Evolutionary conservation across 2,797 vertebrate species (phyloP).

Genomic region (Chelon labrosus): DNA sequence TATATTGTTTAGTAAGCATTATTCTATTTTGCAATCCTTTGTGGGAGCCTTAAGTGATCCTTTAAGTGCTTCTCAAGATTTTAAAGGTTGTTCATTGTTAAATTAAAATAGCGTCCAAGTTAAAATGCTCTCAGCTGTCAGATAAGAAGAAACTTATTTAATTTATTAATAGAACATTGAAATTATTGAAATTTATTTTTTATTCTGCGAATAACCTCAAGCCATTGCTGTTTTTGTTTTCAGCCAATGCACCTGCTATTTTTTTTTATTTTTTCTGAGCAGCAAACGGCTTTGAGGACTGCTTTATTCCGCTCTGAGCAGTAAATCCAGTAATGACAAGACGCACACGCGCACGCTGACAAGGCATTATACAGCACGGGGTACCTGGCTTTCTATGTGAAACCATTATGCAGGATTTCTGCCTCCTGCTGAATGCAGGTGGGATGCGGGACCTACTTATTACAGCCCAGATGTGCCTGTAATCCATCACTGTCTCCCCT

Average conservation of each 20-base stretch:
- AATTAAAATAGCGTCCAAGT: not conserved
- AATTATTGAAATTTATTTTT: no score
- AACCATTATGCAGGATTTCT: conserved; percentile 81
- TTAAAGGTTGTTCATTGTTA: not conserved
- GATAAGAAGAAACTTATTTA: no score
- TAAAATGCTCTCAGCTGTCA: no score
- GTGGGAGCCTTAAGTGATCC: not conserved
- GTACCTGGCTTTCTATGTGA: conserved; percentile 75
- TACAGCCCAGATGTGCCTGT: conserved; percentile 81
- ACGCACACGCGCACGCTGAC: conserved; percentile 67
- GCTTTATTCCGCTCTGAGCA: conserved; percentile 54
- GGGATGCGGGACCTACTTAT: conserved; percentile 84
- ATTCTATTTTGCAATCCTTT: conserved; percentile 3
- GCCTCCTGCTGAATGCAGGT: conserved; percentile 82
- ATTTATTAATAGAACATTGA: no score
- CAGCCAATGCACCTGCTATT: not conserved
- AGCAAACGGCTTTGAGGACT: conserved; percentile 25
- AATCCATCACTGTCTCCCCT: conserved; percentile 84
- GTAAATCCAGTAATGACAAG: conserved; percentile 70
- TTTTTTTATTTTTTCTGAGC: conserved; percentile 7
- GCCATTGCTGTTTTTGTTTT: not conserved
- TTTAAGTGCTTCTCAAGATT: not conserved
- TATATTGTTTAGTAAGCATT: not conserved
- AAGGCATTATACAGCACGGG: conserved; percentile 72
- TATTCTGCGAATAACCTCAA: conserved; percentile 8